These are phyloP conservation scores for Melolontha melolontha DNA, from an alignment of 2,888 invertebrate genomes.

Conservation along the genomic window DNA sequence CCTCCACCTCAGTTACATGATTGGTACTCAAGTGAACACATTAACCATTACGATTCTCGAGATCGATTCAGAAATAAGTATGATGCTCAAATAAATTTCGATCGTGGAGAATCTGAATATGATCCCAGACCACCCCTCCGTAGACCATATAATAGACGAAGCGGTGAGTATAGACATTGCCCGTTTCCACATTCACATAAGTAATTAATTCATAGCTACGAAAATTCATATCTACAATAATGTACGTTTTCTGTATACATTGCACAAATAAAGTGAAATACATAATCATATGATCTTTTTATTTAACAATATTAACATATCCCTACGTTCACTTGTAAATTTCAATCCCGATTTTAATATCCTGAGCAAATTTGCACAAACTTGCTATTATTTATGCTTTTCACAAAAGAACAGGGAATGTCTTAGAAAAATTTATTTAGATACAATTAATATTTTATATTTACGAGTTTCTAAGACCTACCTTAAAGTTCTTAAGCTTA, in stretches of 20 bases:
- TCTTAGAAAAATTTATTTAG: neutral
- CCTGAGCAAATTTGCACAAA: slow-evolving; percentile 13
- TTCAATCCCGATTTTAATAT: neutral
- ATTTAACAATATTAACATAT: slow-evolving; percentile 38
- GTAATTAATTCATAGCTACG: slow-evolving; percentile 24
- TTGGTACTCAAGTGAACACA: slow-evolving; percentile 26
- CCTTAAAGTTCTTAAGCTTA: too few relatives aligned
- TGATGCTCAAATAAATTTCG: slow-evolving; percentile 15
- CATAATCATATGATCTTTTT: slow-evolving; percentile 37
- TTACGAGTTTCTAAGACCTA: too few relatives aligned
- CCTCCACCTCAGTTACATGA: slow-evolving; percentile 11
- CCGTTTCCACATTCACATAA: slow-evolving; percentile 37
- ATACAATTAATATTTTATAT: neutral
- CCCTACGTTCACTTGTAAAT: neutral
- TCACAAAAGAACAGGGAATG: neutral
- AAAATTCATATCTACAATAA: slow-evolving; percentile 13
- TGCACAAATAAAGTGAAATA: slow-evolving; percentile 42
- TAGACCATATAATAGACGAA: slow-evolving; percentile 41
- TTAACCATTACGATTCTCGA: slow-evolving; percentile 12
- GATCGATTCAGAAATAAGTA: slow-evolving; percentile 32
- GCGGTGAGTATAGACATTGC: slow-evolving; percentile 42
- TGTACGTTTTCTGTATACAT: slow-evolving; percentile 30
- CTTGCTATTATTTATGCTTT: slow-evolving; percentile 13
- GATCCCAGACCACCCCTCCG: slow-evolving; percentile 15
- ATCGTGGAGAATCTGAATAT: slow-evolving; percentile 32